Evolutionary conservation across 64 coral and sea anemone species (phyloP).

Genomic region (Montipora cactus): DNA sequence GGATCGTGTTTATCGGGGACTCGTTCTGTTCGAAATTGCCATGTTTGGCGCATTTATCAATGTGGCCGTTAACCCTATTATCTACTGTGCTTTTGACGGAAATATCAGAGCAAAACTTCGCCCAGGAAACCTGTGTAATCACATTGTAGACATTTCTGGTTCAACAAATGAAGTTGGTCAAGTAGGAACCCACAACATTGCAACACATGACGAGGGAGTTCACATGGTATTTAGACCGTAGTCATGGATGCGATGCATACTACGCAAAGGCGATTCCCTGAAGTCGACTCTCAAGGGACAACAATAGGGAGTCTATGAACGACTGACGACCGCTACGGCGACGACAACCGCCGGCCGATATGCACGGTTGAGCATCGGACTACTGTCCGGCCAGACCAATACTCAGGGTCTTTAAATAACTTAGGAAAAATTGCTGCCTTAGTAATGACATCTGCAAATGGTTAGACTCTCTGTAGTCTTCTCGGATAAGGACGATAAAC

Average conservation of each 20-base stretch:
- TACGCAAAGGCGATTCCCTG: too few species aligned
- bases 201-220: background rate
- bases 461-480: too few species aligned
- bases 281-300: too few species aligned
- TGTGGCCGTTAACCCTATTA: constrained; percentile 39
- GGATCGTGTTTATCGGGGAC: background rate
- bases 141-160: background rate
- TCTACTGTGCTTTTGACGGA: constrained; percentile 59
- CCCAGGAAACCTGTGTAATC: background rate
- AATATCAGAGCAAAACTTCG: constrained; percentile 29
- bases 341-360: too few species aligned
- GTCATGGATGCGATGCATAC: background rate
- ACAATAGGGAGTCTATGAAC: too few species aligned
- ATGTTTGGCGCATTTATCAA: constrained; percentile 53
- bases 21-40: background rate
- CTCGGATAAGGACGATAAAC: too few species aligned
- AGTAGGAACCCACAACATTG: background rate
- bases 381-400: too few species aligned
- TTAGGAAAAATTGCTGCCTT: too few species aligned
- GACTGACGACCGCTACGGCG: too few species aligned
- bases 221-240: background rate
- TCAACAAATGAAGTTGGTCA: background rate
- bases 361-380: too few species aligned
- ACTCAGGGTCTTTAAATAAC: too few species aligned
- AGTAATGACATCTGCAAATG: too few species aligned